phyloP scores from a whole-genome alignment of 2,888 invertebrate species.

The Eupithecia exiguata region DNA sequence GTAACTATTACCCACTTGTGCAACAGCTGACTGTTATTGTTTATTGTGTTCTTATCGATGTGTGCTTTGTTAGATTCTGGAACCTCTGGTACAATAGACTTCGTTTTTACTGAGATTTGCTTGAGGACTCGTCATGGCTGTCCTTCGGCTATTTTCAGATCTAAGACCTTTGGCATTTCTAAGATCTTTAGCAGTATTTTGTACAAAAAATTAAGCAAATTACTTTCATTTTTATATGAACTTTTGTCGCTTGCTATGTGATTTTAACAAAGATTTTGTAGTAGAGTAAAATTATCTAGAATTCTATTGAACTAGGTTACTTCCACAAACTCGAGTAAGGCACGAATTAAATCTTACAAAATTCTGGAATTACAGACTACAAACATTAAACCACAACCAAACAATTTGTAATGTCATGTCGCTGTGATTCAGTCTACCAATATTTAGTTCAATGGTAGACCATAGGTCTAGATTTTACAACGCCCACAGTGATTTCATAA shows the following conservation, averaged over 20 bases:
- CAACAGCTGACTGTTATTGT: constrained; percentile 78
- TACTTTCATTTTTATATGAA: not conserved
- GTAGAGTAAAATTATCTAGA: not conserved
- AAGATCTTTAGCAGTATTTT: not conserved
- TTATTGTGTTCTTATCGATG: constrained; percentile 83
- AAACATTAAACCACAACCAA: constrained; percentile 28
- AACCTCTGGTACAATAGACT: constrained; percentile 70
- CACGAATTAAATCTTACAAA: constrained; percentile 18
- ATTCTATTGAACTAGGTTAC: not conserved
- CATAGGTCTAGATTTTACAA: constrained; percentile 55
- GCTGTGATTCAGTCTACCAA: constrained; percentile 42
- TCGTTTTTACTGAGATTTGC: constrained; percentile 64
- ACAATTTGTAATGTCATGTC: constrained; percentile 47
- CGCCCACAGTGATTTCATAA: constrained; percentile 64
- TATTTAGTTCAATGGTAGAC: constrained; percentile 51
- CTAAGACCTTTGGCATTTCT: not conserved
- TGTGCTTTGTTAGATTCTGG: constrained; percentile 61
- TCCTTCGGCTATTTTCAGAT: constrained; percentile 5
- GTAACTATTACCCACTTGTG: constrained; percentile 64
- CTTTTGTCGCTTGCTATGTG: not conserved
- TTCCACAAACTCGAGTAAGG: not conserved
- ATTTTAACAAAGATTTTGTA: not conserved
- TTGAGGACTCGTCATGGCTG: constrained; percentile 2
- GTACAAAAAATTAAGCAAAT: no score
- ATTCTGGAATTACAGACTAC: constrained; percentile 19